Conservation (phyloP, 2,113 vertebrate species). For the Ondatra zibethicus region DNA sequence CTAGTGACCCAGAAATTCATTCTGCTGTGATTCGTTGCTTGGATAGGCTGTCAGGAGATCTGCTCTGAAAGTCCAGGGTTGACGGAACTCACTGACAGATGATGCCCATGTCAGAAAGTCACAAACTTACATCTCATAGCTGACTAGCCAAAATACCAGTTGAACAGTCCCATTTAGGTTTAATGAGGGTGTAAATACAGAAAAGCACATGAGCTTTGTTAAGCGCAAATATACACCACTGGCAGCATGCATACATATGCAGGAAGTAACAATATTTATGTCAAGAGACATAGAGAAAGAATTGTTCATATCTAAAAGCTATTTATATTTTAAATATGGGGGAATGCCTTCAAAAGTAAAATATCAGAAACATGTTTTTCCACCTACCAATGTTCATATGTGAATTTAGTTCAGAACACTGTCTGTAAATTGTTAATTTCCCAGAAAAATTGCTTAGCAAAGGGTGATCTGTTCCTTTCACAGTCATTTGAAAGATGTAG, state of each 20-base stretch:
- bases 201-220: neutral
- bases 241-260: neutral
- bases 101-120: neutral
- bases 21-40: neutral
- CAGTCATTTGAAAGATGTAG: neutral
- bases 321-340: constrained; percentile 23
- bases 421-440: constrained; percentile 55
- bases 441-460: constrained; percentile 44
- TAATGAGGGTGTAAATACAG: neutral
- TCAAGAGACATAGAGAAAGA: neutral
- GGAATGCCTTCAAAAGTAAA: neutral
- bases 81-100: neutral
- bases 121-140: neutral
- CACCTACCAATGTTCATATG: constrained; percentile 22
- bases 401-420: constrained; percentile 49
- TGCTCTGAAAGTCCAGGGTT: neutral
- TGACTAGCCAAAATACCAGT: neutral
- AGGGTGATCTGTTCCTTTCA: constrained; percentile 23
- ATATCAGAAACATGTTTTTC: neutral
- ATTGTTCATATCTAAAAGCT: constrained; percentile 33
- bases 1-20: neutral
- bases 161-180: neutral
- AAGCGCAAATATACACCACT: neutral
- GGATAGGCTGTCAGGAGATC: neutral
- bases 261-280: constrained; percentile 22